Base-by-base conservation (phyloP, 2,888 invertebrate species). In the Thera obeliscata region DNA sequence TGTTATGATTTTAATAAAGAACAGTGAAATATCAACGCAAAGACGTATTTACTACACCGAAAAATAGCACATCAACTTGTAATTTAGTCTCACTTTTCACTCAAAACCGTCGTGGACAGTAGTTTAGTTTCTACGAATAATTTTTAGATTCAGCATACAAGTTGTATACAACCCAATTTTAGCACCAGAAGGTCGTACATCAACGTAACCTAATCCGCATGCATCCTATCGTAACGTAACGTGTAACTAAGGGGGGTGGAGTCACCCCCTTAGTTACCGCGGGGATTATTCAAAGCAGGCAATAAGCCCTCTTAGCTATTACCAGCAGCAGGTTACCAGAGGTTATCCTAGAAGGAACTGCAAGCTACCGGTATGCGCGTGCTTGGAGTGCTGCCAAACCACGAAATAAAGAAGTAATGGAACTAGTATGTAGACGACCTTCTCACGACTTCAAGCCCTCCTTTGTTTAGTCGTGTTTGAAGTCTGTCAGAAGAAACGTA, bases 331-430 rank as follows among this genome's bases (percentile, higher is more conserved):
- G 81, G 83, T 86, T 87, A 86, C 87, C 85, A 84, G 83, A 81
- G 82, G 81, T 83, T 85, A 84, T 84, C 81, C 83, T 83, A 80
- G 76, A 80, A 82, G 78, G 80, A 82, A 82, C 77, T 82, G 80
- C 80, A 85, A 76, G 67, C 71, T 67, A 75, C 77, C 64, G 50
- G 55, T 60, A 56, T 77, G 75, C 73, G 70, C 76, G 55, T 55
- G 76, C 75, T 85, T 91, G 90, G 88, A 82, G 67, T 66, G 64
- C 60, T 66, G 89, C 89, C 90, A 90, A 86, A 78, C 80, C n/a
- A n/a, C n/a, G n/a, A n/a, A n/a, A n/a, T n/a, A n/a, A n/a, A n/a
- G n/a, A n/a, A n/a, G n/a, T n/a, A n/a, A n/a, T n/a, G n/a, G n/a
- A n/a, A n/a, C n/a, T n/a, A n/a, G n/a, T n/a, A n/a, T n/a, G n/a